phyloP scores from a whole-genome alignment of 2,797 vertebrate species.

The Tokudaia muenninki region DNA sequence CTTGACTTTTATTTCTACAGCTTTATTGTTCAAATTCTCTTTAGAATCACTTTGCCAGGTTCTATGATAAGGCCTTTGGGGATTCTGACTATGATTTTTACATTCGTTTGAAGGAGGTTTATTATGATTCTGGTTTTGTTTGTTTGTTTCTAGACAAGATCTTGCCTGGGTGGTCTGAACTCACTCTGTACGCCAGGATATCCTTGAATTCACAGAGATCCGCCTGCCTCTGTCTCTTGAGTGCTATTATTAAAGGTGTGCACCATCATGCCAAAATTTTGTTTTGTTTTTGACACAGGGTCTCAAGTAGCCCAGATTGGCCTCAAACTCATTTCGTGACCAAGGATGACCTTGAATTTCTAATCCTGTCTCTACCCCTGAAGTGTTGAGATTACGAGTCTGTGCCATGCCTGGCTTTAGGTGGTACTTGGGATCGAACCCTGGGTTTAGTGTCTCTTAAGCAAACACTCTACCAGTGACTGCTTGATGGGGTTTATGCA shows the following conservation, averaged over 20 bases:
- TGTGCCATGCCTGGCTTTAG: neutral
- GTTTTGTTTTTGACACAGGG: neutral
- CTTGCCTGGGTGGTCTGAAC: neutral
- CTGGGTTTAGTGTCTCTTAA: neutral
- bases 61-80: neutral
- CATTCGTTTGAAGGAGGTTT: conserved; percentile 29
- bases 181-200: neutral
- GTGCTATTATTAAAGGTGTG: neutral
- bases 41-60: conserved; percentile 38
- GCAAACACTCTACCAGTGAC: neutral
- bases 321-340: neutral
- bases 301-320: neutral
- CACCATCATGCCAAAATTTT: neutral
- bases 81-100: conserved; percentile 49
- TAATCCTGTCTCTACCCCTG: neutral
- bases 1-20: conserved; percentile 9
- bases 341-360: neutral
- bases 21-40: conserved; percentile 49
- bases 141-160: neutral
- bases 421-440: neutral
- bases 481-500: neutral
- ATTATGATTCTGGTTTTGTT: neutral
- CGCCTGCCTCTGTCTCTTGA: neutral
- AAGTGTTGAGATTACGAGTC: neutral
- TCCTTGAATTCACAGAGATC: neutral